Evolutionary conservation across 1,140 invertebrate species (phyloP).

Genomic region (Cherax destructor): DNA sequence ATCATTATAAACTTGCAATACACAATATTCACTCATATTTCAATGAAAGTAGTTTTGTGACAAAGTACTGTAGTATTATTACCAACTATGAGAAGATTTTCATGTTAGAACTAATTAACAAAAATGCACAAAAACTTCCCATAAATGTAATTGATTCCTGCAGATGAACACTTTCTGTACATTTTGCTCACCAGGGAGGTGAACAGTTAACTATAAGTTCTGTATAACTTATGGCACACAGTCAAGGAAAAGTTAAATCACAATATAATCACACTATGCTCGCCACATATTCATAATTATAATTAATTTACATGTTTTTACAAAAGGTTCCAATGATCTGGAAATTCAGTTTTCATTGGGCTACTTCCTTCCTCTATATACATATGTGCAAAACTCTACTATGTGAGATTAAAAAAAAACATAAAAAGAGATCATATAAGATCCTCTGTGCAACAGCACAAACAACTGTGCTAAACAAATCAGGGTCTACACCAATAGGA

Average conservation of each 20-base stretch:
- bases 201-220: neutral
- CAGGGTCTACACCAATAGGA: neutral
- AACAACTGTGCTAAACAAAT: constrained; percentile 1
- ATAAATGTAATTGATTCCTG: neutral
- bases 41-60: constrained; percentile 5
- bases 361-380: constrained; percentile 37
- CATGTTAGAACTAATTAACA: neutral
- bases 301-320: constrained; percentile 17
- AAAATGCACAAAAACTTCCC: neutral
- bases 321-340: constrained; percentile 25
- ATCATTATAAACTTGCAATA: constrained; percentile 50
- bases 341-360: constrained; percentile 27
- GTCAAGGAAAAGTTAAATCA: neutral
- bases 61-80: neutral
- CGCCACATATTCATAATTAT: neutral
- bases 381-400: constrained; percentile 47
- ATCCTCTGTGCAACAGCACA: neutral
- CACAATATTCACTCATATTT: constrained; percentile 22
- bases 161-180: neutral
- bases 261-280: constrained; percentile 17
- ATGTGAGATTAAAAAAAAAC: neutral
- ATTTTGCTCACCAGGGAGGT: neutral
- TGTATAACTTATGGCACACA: neutral
- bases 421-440: constrained; percentile 21
- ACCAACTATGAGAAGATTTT: neutral